These are phyloP conservation scores for Spodoptera frugiperda DNA, from an alignment of 1,140 invertebrate genomes.

Conservation along the genomic window DNA sequence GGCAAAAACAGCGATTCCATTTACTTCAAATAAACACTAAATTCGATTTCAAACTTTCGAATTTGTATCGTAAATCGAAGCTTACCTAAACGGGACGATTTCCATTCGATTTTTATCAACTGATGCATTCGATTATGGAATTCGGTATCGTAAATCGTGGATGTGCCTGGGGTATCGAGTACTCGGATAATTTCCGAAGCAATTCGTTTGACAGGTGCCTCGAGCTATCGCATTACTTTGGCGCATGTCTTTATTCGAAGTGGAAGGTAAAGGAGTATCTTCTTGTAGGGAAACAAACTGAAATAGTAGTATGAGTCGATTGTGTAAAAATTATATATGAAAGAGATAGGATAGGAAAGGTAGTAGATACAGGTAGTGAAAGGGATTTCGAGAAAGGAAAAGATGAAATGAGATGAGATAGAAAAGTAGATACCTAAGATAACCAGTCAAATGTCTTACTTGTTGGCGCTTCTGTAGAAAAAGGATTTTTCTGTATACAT, in stretches of 20 bases:
- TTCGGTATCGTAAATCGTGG: slow-evolving; percentile 44
- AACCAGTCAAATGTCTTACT: too few relatives aligned
- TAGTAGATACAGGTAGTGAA: too few relatives aligned
- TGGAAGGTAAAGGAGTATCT: too few relatives aligned
- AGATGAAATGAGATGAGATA: too few relatives aligned
- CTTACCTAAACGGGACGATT: slow-evolving; percentile 33
- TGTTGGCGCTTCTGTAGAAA: too few relatives aligned
- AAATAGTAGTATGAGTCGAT: too few relatives aligned
- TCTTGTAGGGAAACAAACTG: too few relatives aligned
- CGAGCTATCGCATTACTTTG: slow-evolving; percentile 48
- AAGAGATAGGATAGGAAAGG: too few relatives aligned
- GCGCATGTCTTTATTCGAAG: slow-evolving; percentile 55
- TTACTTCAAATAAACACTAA: slow-evolving; percentile 36
- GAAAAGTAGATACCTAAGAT: too few relatives aligned
- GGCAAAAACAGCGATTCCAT: not conserved
- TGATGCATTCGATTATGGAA: slow-evolving; percentile 47
- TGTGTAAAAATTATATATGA: too few relatives aligned
- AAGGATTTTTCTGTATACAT: too few relatives aligned
- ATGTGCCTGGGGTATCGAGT: slow-evolving; percentile 35
- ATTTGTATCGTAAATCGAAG: slow-evolving; percentile 39
- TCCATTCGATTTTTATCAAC: slow-evolving; percentile 39
- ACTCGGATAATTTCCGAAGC: slow-evolving; percentile 47
- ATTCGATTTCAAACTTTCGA: slow-evolving; percentile 42
- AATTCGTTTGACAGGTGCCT: slow-evolving; percentile 57
- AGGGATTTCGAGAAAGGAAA: too few relatives aligned